phyloP scores from a whole-genome alignment of 2,888 invertebrate species.

The Brachylomia viminalis region DNA sequence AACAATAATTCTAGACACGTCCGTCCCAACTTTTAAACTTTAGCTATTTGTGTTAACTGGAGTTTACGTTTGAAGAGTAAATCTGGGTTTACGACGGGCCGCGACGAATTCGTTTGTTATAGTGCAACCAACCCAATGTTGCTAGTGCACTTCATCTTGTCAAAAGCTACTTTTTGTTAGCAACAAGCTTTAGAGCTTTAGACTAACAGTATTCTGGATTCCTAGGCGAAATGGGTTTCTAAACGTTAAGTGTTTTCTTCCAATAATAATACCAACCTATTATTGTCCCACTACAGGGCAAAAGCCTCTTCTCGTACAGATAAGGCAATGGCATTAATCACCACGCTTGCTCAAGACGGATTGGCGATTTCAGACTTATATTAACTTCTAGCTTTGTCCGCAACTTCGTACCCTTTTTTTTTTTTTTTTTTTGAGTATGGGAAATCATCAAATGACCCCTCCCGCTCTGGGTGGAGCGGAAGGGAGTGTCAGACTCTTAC shows the following conservation, averaged over 20 bases:
- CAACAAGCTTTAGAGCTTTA: slow-evolving; percentile 14
- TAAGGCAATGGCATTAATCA: too few species aligned
- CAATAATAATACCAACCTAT: too few species aligned
- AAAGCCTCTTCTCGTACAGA: too few species aligned
- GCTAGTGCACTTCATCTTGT: slow-evolving; percentile 47
- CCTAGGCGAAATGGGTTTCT: background rate
- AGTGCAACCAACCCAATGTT: slow-evolving; percentile 52
- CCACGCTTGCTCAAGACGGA: too few species aligned
- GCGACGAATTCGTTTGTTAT: slow-evolving; percentile 62
- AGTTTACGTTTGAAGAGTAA: slow-evolving; percentile 59
- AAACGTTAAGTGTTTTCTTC: slow-evolving; percentile 13
- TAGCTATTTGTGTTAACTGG: slow-evolving; percentile 58
- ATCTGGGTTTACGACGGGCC: slow-evolving; percentile 67
- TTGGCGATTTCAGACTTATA: too few species aligned
- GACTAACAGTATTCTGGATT: slow-evolving; percentile 32
- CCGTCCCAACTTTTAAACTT: slow-evolving; percentile 47
- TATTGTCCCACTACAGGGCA: too few species aligned
- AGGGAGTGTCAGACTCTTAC: too few species aligned
- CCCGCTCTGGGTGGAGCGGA: too few species aligned
- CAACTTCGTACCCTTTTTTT: too few species aligned
- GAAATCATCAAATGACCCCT: too few species aligned
- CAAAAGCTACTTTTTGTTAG: slow-evolving; percentile 33
- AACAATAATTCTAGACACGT: slow-evolving; percentile 41
- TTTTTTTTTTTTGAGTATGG: too few species aligned
- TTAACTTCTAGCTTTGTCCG: too few species aligned